A percentile compares a stretch with the other conserved stretches of the same genome.
phyloP scores from a whole-genome alignment of 2,113 vertebrate genomes.

The Cnemophilus loriae region DNA sequence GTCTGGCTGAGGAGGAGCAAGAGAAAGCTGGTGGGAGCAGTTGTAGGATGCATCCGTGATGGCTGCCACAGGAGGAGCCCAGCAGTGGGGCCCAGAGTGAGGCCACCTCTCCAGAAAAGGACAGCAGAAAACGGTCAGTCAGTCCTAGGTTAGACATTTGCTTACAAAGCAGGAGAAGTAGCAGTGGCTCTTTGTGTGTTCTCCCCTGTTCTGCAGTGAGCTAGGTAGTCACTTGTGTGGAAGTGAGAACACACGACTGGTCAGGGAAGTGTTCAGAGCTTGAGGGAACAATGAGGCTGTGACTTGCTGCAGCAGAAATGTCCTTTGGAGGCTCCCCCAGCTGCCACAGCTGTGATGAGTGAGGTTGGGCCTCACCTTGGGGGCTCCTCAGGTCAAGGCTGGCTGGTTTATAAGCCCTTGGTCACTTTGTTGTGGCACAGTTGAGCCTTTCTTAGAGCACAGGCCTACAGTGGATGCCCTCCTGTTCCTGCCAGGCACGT shows the following conservation, averaged over 20 bases:
- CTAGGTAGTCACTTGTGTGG: neutral
- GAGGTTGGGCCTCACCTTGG: neutral
- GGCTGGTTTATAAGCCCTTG: neutral
- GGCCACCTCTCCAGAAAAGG: neutral
- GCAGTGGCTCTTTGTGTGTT: neutral
- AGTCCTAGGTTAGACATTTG: neutral
- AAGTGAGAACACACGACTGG: neutral
- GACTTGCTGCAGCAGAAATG: neutral
- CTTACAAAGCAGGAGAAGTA: neutral
- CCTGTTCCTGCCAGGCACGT: accelerated
- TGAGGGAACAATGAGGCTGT: neutral
- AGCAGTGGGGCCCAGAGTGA: neutral
- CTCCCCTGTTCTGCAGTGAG: neutral
- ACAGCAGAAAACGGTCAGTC: neutral
- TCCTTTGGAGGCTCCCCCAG: neutral
- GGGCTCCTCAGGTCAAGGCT: neutral
- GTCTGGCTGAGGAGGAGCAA: neutral
- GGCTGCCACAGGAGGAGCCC: neutral
- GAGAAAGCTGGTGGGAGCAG: neutral
- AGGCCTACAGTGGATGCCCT: neutral
- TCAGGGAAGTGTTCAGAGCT: neutral
- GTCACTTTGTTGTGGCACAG: neutral
- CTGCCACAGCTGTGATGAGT: neutral
- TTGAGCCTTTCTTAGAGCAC: neutral
- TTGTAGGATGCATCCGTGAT: neutral